phyloP scores from a whole-genome alignment of 1,140 invertebrate genomes.

The Bombyx mori region DNA sequence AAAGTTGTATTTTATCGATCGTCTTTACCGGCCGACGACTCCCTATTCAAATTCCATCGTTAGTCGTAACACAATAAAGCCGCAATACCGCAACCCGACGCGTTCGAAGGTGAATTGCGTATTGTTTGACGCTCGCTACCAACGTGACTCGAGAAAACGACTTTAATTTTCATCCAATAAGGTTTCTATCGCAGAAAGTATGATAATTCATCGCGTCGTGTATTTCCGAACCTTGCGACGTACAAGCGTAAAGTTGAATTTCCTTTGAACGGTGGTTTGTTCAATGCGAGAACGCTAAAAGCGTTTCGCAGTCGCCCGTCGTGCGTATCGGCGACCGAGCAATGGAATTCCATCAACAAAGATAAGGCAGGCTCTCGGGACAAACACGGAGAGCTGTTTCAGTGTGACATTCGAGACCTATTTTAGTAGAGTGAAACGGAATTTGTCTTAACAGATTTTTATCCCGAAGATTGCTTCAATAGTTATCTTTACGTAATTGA shows the following conservation, averaged over 20 bases:
- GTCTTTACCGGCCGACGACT: constrained; percentile 32
- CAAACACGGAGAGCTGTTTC: constrained; percentile 23
- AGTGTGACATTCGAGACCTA: constrained; percentile 25
- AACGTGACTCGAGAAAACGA: constrained; percentile 54
- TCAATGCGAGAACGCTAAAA: constrained; percentile 55
- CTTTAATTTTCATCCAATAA: constrained; percentile 52
- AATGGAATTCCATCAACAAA: constrained; percentile 60
- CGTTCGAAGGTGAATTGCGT: constrained; percentile 69
- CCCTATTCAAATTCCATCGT: constrained; percentile 55
- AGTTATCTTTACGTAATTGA: too few relatives aligned
- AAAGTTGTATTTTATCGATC: constrained; percentile 41
- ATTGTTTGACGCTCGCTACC: constrained; percentile 63
- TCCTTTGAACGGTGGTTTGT: constrained; percentile 28
- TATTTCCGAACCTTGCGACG: constrained; percentile 22
- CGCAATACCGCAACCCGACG: constrained; percentile 66
- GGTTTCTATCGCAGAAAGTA: constrained; percentile 45
- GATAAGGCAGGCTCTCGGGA: constrained; percentile 47
- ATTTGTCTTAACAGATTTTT: too few relatives aligned
- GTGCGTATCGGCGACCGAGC: constrained; percentile 57
- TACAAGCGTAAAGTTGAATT: constrained; percentile 19
- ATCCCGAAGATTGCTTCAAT: too few relatives aligned
- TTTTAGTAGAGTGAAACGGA: constrained; percentile 8
- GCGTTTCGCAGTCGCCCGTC: constrained; percentile 65
- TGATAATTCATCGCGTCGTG: constrained; percentile 7
- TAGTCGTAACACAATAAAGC: constrained; percentile 66